Percentiles rank a stretch among this genome's conserved stretches.
These are phyloP conservation scores for Formica aserva DNA, from an alignment of 2,888 invertebrate genomes.

Conservation along the genomic window DNA sequence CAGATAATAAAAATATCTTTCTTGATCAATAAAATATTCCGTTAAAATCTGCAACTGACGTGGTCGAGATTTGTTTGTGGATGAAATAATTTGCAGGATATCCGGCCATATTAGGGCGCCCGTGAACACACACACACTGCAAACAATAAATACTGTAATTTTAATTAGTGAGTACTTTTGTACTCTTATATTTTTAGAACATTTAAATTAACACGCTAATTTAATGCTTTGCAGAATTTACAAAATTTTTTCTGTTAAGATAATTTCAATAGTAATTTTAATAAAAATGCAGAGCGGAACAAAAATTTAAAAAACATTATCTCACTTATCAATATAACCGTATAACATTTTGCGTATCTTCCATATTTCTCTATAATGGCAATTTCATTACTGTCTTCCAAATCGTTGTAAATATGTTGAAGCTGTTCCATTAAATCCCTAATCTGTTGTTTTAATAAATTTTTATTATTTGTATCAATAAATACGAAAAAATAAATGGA, in stretches of 20 bases:
- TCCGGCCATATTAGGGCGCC: not conserved
- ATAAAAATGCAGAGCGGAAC: not conserved
- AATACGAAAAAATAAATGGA: too few species aligned
- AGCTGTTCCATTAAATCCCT: too few species aligned
- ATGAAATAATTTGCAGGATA: not conserved
- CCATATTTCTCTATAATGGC: constrained; percentile 6
- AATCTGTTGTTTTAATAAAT: too few species aligned
- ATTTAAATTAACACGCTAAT: not conserved
- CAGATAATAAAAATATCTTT: too few species aligned
- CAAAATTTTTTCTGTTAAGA: too few species aligned
- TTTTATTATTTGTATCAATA: too few species aligned
- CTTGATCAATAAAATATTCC: not conserved
- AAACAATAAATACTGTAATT: not conserved
- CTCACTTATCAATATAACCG: not conserved
- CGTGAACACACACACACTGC: too few species aligned
- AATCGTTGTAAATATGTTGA: not conserved
- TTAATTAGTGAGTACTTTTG: not conserved
- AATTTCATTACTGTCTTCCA: not conserved
- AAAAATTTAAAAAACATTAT: not conserved
- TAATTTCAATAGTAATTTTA: too few species aligned
- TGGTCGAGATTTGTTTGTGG: not conserved
- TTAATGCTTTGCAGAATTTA: not conserved
- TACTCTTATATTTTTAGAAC: not conserved
- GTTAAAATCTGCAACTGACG: not conserved
- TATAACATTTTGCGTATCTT: not conserved